Conservation (phyloP, 2,888 invertebrate species). For the Coenonympha glycerion region DNA sequence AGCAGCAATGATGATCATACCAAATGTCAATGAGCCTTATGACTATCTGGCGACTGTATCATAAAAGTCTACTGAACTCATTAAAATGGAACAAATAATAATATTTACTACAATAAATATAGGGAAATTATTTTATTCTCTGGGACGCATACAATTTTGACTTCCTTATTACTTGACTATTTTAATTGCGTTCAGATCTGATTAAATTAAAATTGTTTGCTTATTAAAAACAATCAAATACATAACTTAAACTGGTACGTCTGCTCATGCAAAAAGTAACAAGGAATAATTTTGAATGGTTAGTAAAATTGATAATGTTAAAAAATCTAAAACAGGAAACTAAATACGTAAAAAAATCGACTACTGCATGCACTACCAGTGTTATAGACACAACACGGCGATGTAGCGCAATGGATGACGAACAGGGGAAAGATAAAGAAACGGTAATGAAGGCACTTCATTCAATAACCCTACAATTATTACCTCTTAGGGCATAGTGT, state of each 20-base stretch:
- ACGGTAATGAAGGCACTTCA: constrained; percentile 5
- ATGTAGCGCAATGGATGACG: constrained; percentile 1
- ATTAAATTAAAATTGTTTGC: neutral
- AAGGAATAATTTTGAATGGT: neutral
- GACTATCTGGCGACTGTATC: too few relatives aligned
- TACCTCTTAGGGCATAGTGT: neutral
- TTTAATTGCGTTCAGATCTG: too few relatives aligned
- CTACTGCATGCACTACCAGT: constrained; percentile 7
- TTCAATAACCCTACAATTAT: neutral
- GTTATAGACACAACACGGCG: neutral
- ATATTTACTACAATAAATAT: too few relatives aligned
- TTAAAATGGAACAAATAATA: too few relatives aligned
- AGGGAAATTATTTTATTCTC: too few relatives aligned
- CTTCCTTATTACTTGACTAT: too few relatives aligned
- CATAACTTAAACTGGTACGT: neutral
- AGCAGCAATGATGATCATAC: too few relatives aligned
- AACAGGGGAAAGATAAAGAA: neutral
- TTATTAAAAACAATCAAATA: neutral
- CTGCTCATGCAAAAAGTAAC: neutral
- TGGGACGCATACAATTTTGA: too few relatives aligned
- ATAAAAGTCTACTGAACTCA: too few relatives aligned
- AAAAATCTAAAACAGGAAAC: constrained; percentile 2
- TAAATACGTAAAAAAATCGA: constrained; percentile 2
- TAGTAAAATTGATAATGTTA: constrained; percentile 1
- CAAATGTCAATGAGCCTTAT: too few relatives aligned